phyloP scores from a whole-genome alignment of 1,140 invertebrate genomes.

The Halictus rubicundus region DNA sequence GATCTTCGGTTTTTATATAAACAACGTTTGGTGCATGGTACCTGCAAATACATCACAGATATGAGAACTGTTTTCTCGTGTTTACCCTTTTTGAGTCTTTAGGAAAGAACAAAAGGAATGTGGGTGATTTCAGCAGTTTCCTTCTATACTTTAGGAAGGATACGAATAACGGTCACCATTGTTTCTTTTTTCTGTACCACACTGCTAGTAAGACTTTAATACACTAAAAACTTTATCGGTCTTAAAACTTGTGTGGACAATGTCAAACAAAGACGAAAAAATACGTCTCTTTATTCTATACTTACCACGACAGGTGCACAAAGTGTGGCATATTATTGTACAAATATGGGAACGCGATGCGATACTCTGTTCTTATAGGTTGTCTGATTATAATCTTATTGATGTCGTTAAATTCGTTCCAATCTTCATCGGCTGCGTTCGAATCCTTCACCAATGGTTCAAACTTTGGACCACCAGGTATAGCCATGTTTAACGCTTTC shows the following conservation, averaged over 20 bases:
- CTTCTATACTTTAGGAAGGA: slow-evolving; percentile 72
- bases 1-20: slow-evolving; percentile 99
- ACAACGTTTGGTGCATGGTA: slow-evolving; percentile 99
- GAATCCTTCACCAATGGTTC: slow-evolving; percentile 99
- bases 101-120: slow-evolving; percentile 24
- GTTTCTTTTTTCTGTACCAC: slow-evolving; percentile 77
- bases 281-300: slow-evolving; percentile 47
- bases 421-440: slow-evolving; percentile 98
- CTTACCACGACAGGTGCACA: slow-evolving; percentile 96
- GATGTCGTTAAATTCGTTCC: slow-evolving; percentile 99
- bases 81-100: background rate
- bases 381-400: slow-evolving; percentile 99
- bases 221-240: slow-evolving; percentile 52
- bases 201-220: slow-evolving; percentile 77
- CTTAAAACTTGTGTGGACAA: slow-evolving; percentile 78
- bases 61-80: background rate
- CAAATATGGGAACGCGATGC: slow-evolving; percentile 99
- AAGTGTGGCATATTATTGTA: slow-evolving; percentile 99
- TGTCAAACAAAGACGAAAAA: slow-evolving; percentile 20
- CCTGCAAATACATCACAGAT: slow-evolving; percentile 82
- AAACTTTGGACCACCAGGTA: slow-evolving; percentile 99
- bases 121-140: slow-evolving; percentile 80
- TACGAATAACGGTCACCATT: slow-evolving; percentile 78
- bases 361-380: slow-evolving; percentile 98
- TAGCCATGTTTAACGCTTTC: slow-evolving; percentile 99